These are phyloP conservation scores for Lasioglossum zephyrum DNA, from an alignment of 2,888 invertebrate genomes.

Conservation along the genomic window DNA sequence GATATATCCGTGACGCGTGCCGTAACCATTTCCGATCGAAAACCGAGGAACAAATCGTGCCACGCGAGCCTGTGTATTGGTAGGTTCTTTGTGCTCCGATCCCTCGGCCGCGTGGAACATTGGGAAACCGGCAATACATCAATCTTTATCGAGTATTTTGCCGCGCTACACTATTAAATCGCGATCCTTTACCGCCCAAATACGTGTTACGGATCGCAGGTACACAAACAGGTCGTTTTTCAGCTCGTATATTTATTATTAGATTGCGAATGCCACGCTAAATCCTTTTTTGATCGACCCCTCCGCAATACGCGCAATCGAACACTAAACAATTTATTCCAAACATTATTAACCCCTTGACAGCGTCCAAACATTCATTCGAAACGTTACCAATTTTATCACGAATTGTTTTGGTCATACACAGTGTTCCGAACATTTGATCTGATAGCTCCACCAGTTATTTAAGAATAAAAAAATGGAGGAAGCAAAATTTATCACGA, in stretches of 20 bases:
- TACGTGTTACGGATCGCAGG: constrained; percentile 30
- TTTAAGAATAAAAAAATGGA: not conserved
- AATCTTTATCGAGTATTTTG: constrained; percentile 68
- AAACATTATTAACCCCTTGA: not conserved
- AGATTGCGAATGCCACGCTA: not conserved
- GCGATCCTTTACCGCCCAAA: constrained; percentile 47
- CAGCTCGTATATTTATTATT: not conserved
- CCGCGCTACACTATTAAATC: constrained; percentile 61
- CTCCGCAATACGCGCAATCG: not conserved
- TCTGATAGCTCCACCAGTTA: not conserved
- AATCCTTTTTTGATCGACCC: not conserved
- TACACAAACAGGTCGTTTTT: constrained; percentile 13
- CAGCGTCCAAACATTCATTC: not conserved
- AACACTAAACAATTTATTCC: not conserved
- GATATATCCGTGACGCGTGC: not conserved
- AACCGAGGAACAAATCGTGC: constrained; percentile 39
- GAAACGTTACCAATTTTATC: not conserved
- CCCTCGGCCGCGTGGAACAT: constrained; percentile 38
- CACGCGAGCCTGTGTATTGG: constrained; percentile 27
- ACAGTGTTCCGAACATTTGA: no score
- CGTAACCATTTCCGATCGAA: constrained; percentile 11
- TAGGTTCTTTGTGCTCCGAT: constrained; percentile 42
- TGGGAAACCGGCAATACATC: constrained; percentile 52
- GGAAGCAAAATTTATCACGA: not conserved
- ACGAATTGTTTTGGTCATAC: no score